Base-by-base conservation (phyloP, 2,888 invertebrate genomes). In the Eledona agricola region DNA sequence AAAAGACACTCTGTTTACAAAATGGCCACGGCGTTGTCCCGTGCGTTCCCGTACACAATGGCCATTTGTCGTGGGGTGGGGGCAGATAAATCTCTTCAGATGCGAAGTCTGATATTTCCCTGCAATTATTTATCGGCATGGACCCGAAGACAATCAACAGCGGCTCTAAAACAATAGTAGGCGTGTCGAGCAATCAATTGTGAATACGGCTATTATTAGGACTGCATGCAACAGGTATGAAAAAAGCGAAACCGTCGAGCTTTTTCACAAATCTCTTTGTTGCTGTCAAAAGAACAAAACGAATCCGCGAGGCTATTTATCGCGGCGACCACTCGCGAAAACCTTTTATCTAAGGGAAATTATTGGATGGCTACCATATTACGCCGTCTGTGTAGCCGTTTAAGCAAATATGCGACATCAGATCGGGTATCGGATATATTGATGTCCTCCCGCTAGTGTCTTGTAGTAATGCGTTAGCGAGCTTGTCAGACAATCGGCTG, bases 91-190 rank as follows among this genome's bases (percentile, higher is more conserved):
- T 72, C 71, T 69, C 63, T 42, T 45, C 52, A 71, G 72, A 72
- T 71, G 67, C 63, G 65, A 67, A 66, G 65, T 63, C 67, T 56
- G 70, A 70, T 71, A 72, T 38, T 68, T 66, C 66, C 64, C 69
- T 67, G 67, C 70, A 70, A 72, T 71, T 72, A 72, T 72, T 70
- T 71, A 72, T 70, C 70, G 65, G 66, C 62, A 65, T 64, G 64
- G 66, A 69, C 66, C 67, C 67, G 72, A 71, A 74, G 71, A 73
- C 73, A 73, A 74, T 75, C 74, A 73, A 72, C 73, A 73, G 71
- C 70, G 73, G 71, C 70, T 72, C 67, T 72, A 72, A 74, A 72
- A 76, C 75, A 75, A 75, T 75, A 75, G 75, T 73, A 64, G 76
- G 76, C 73, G 76, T 71, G 64, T 45, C 66, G 61, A 51, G 71